Evolutionary conservation across 1,140 invertebrate genomes (phyloP), one percentile per base, ranked within the genome.

Genomic region (Lepeophtheirus salmonis): DNA sequence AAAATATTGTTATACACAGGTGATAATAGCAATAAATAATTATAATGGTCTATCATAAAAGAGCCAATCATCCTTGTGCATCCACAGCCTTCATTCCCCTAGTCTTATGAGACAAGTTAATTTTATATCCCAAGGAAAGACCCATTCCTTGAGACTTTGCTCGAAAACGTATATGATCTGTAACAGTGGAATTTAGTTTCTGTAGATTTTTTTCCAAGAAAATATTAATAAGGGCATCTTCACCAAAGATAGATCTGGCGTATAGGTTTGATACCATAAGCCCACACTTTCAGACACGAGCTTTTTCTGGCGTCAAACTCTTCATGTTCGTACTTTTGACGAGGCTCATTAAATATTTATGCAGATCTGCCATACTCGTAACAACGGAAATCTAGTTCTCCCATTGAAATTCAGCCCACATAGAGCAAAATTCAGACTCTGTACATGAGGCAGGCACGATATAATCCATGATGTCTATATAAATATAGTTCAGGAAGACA

Each of bases 351-450:
- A 99, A 74, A 75, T 97, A 99, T 65, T 91, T 87, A 62, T 87
- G 78, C 18, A 98, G 75, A 71, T 97, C 90, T 0, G 83, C 86
- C 61, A 98, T 80, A 50, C 83, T 86, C 0, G 96, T 98, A 69
- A 91, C 90, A 0, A 99, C 94, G 0, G 90, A 87, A 10, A 97
- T 89, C 79, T 98, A 98, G 74, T 99, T 99, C 76, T 99, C 96
- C 96, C 96, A 99, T 74, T 99, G 96, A 75, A 99, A 99, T 75
- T 97, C 92, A 1, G 90, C 86, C 96, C 96, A 99, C 95, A 99
- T 99, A 72, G 88, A 82, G 14, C 95, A 73, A 76, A 98, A 99
- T 74, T 98, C 92, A 0, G 81, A 80, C 71, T 98, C 94, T 23
- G 82, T 91, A 71, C 92, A 97, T 21, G 77, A 74, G 1, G 91